Evolutionary conservation across 2,888 invertebrate species (phyloP), one percentile per base, ranked within the genome.

Genomic region (Bellardia pandia): DNA sequence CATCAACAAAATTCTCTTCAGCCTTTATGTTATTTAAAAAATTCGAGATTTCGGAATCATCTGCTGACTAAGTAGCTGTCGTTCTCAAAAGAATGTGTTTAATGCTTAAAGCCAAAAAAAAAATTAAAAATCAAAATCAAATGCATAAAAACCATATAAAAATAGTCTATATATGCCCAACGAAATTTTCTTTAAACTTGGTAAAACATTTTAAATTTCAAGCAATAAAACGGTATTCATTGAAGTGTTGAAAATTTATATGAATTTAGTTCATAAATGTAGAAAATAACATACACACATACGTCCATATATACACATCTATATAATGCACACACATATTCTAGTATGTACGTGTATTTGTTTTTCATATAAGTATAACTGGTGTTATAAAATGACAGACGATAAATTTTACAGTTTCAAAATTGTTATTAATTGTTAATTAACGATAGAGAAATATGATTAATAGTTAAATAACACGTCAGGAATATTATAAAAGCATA

Each of bases 391-490:
- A 77, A 74, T 87, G 80, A 77, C 80, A 85, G 62, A 74, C 77
- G 53, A 89, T 89, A 89, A 87, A 87, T 88, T 88, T 69, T 76
- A 74, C 71, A 74, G 72, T 83, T 84, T 87, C 72, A 85, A 89
- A 89, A 88, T 86, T 86, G 80, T 89, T 85, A 89, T 89, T 89
- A 89, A 89, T 90, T 88, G 89, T 88, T 89, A 89, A 89, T 89
- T 89, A 88, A 89, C 83, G 86, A 76, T 62, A 74, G 23, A 69
- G 62, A 72, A 79, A 66, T 74, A 89, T 89, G 85, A 89, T 89
- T 88, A 86, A 89, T 88, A 69, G 82, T 62, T 76, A 40, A 74
- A 72, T 64, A 69, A 82, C 84, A 89, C 68, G 86, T 85, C 85
- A 86, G 69, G 48, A 2, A 3, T 60, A 83, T 60, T 68, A 33